A percentile compares a stretch with the other conserved stretches of the same genome.
phyloP scores from a whole-genome alignment of 2,888 invertebrate genomes.

The Limenitis camilla region DNA sequence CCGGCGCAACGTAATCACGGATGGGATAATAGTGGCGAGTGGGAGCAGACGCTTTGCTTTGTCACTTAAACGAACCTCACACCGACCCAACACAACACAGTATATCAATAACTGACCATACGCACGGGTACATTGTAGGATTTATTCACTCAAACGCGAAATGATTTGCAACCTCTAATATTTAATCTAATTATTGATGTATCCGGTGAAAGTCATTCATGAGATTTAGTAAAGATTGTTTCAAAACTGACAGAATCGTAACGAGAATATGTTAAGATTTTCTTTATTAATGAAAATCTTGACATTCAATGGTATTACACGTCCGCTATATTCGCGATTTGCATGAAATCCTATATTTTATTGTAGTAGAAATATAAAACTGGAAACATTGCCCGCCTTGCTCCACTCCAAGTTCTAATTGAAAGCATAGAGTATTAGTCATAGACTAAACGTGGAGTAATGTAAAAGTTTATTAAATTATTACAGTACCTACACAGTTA shows the following conservation, averaged over 20 bases:
- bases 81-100: slow-evolving; percentile 59
- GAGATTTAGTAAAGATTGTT: slow-evolving; percentile 21
- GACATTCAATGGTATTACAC: slow-evolving; percentile 44
- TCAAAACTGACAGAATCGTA: slow-evolving; percentile 30
- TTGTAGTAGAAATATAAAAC: slow-evolving; percentile 10
- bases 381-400: slow-evolving; percentile 32
- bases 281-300: slow-evolving; percentile 26
- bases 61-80: slow-evolving; percentile 66
- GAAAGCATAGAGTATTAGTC: slow-evolving; percentile 45
- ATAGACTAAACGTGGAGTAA: slow-evolving; percentile 16
- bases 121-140: slow-evolving; percentile 57
- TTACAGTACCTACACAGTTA: no score
- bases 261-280: slow-evolving; percentile 15
- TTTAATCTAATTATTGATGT: slow-evolving; percentile 64
- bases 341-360: slow-evolving; percentile 40
- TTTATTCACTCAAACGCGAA: slow-evolving; percentile 44
- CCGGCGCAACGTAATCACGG: slow-evolving; percentile 65
- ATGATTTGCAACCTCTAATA: slow-evolving; percentile 50
- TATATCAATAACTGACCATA: slow-evolving; percentile 52
- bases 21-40: slow-evolving; percentile 68
- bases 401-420: slow-evolving; percentile 28
- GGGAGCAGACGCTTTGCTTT: slow-evolving; percentile 65
- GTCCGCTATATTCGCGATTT: slow-evolving; percentile 48
- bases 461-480: slow-evolving; percentile 4
- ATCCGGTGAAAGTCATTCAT: slow-evolving; percentile 60